phyloP scores from a whole-genome alignment of 2,888 invertebrate species.

The Phasia obesa region DNA sequence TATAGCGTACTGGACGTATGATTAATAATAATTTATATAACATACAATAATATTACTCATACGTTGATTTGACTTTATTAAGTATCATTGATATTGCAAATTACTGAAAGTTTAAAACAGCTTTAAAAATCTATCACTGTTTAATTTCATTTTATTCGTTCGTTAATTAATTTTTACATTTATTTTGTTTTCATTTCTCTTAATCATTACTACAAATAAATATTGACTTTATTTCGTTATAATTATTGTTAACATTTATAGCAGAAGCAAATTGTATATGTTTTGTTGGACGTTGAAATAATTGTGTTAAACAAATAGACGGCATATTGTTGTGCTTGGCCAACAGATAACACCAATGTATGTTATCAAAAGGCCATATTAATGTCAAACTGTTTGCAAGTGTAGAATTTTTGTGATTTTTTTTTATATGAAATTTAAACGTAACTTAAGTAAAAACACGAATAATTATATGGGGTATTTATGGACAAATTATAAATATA shows the following conservation, averaged over 20 bases:
- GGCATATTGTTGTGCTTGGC: not conserved
- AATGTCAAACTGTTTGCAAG: conserved; percentile 26
- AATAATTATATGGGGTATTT: no score
- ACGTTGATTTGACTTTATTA: not conserved
- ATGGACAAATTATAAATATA: no score
- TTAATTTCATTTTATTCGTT: no score
- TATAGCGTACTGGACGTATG: not conserved
- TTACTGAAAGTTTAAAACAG: no score
- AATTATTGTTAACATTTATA: conserved; percentile 1
- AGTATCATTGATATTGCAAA: no score
- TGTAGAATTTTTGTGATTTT: no score
- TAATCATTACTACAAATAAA: not conserved
- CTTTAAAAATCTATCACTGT: no score
- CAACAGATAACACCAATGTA: conserved; percentile 4
- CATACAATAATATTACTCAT: not conserved
- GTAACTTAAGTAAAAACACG: no score
- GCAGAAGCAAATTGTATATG: conserved; percentile 24
- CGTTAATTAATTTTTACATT: no score
- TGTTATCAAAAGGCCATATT: conserved; percentile 1
- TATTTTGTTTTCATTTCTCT: no score
- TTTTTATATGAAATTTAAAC: no score
- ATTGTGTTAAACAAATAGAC: conserved; percentile 34
- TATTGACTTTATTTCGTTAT: conserved; percentile 9
- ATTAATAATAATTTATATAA: not conserved
- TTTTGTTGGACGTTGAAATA: conserved; percentile 34